These are phyloP conservation scores for Ptychadena robeensis DNA, from an alignment of 2,797 vertebrate genomes.

Conservation along the genomic window DNA sequence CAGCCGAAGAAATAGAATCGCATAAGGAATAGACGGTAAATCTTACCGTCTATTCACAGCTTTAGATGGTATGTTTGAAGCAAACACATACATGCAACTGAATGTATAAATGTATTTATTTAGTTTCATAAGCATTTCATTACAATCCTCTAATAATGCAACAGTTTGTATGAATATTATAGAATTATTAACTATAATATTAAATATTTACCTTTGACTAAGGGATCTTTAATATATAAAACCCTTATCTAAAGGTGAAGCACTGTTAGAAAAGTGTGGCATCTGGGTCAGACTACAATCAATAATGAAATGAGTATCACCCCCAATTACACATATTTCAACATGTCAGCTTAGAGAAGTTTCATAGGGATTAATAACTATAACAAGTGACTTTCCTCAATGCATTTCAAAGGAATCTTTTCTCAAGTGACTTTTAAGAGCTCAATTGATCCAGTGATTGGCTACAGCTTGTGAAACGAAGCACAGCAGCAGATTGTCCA, in stretches of 20 bases:
- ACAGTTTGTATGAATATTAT: too few species aligned
- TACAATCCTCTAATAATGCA: neutral
- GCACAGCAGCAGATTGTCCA: conserved; percentile 74
- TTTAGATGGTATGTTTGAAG: too few species aligned
- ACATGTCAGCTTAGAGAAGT: conserved; percentile 61
- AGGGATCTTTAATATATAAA: conserved; percentile 20
- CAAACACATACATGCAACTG: too few species aligned
- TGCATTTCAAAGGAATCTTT: conserved; percentile 65
- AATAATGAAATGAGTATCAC: conserved; percentile 75
- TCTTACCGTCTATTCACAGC: too few species aligned
- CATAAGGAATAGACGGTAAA: too few species aligned
- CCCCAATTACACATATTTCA: conserved; percentile 65
- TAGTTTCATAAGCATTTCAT: too few species aligned
- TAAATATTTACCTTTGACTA: neutral
- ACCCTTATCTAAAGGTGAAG: conserved; percentile 62
- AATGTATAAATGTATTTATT: too few species aligned
- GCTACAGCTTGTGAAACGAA: conserved; percentile 59
- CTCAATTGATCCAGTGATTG: conserved; percentile 60
- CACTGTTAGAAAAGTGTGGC: conserved; percentile 73
- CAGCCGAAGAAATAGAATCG: too few species aligned
- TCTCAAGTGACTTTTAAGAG: conserved; percentile 66
- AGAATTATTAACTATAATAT: neutral
- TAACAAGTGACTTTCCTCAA: conserved; percentile 64
- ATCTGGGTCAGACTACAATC: conserved; percentile 78
- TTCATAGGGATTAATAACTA: conserved; percentile 67